Conservation (phyloP, 2,888 invertebrate species). For the Osmoderma eremita region DNA sequence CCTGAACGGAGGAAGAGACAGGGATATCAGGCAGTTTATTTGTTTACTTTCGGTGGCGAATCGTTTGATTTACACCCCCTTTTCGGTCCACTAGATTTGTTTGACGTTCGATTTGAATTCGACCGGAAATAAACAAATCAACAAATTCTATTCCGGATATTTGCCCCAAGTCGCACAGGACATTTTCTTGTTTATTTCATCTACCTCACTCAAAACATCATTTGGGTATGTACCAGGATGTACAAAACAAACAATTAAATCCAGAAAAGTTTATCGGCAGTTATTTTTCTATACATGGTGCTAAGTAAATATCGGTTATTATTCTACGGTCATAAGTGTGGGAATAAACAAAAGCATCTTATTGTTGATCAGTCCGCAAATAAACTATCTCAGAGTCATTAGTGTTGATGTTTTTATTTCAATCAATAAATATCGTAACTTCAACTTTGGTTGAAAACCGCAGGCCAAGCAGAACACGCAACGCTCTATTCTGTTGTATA, state of each 20-base stretch:
- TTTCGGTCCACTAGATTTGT: constrained; percentile 23
- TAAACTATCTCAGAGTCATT: too few relatives aligned
- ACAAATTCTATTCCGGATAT: background rate
- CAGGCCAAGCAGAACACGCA: too few relatives aligned
- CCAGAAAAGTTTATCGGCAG: background rate
- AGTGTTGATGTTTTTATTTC: too few relatives aligned
- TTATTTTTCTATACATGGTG: background rate
- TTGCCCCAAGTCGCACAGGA: background rate
- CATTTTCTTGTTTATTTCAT: background rate
- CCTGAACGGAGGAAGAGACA: background rate
- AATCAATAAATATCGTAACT: too few relatives aligned
- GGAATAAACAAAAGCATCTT: too few relatives aligned
- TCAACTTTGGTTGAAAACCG: too few relatives aligned
- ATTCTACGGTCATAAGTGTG: too few relatives aligned
- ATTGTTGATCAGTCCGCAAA: too few relatives aligned
- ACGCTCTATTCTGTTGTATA: too few relatives aligned
- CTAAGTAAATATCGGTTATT: background rate
- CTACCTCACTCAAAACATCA: too few relatives aligned
- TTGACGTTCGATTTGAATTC: constrained; percentile 24
- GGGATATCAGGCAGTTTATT: constrained; percentile 10
- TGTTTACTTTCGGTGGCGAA: constrained; percentile 7
- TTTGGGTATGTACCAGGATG: background rate
- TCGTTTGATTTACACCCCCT: constrained; percentile 23
- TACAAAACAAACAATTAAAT: background rate
- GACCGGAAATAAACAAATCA: constrained; percentile 21